Percentiles rank a stretch among this genome's conserved stretches.
Evolutionary conservation across 2,797 vertebrate genomes (phyloP).

Genomic region (Aplochiton taeniatus): DNA sequence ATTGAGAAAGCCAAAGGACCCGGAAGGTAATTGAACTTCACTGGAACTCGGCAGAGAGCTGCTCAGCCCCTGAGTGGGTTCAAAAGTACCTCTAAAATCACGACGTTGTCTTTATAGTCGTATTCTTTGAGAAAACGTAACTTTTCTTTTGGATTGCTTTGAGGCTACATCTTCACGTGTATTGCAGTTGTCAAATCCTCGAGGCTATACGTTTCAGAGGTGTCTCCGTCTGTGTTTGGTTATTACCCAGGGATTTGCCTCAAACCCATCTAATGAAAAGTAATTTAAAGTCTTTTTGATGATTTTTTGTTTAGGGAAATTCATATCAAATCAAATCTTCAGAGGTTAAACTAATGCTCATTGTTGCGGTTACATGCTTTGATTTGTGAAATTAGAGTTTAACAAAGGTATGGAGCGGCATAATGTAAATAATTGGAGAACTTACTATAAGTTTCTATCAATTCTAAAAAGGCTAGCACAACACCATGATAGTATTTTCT

Average conservation of each 20-base stretch:
- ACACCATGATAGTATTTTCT: conserved; percentile 31
- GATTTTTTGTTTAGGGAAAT: conserved; percentile 47
- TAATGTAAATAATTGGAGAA: conserved; percentile 7
- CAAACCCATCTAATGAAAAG: conserved; percentile 52
- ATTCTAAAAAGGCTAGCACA: conserved; percentile 26
- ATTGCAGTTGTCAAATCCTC: conserved; percentile 19
- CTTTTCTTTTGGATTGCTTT: conserved; percentile 31
- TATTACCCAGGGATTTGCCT: conserved; percentile 33
- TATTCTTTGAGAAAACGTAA: conserved; percentile 17
- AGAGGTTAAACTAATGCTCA: conserved; percentile 34
- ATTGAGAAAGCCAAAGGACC: conserved; percentile 36
- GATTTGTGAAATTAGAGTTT: conserved; percentile 34
- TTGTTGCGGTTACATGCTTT: conserved; percentile 53
- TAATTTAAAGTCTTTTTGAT: conserved; percentile 58
- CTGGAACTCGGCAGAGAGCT: conserved; percentile 17
- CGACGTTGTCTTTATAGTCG: conserved; percentile 5
- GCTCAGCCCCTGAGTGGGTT: conserved; percentile 18
- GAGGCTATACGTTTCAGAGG: conserved; percentile 13
- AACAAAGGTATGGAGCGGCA: conserved; percentile 40
- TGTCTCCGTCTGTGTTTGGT: conserved; percentile 7
- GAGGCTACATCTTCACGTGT: conserved; percentile 17
- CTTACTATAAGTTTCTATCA: no score
- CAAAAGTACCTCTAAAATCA: conserved; percentile 22
- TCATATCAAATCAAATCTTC: conserved; percentile 36
- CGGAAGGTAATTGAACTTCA: conserved; percentile 44